Evolutionary conservation across 1,140 invertebrate species (phyloP).

Genomic region (Zophobas morio): DNA sequence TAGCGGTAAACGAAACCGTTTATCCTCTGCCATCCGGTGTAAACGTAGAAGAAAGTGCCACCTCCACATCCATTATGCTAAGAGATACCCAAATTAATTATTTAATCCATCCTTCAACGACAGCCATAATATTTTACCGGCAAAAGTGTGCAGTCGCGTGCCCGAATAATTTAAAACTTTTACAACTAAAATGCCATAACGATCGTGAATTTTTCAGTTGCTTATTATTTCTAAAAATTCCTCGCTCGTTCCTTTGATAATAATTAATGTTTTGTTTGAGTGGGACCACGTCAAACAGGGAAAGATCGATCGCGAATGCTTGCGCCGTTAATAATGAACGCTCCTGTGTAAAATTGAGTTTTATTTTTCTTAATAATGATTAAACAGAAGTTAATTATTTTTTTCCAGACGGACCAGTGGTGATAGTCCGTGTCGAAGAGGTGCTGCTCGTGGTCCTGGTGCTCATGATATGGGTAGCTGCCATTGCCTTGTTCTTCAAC

Average conservation of each 20-base stretch:
- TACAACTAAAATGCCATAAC: conserved; percentile 1
- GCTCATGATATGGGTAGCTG: conserved; percentile 82
- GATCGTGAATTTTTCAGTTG: conserved; percentile 14
- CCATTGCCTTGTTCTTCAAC: conserved; percentile 86
- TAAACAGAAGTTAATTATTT: background rate
- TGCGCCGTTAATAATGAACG: background rate
- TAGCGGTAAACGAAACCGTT: conserved; percentile 29
- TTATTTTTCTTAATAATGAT: too few relatives aligned
- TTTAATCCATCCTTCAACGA: conserved; percentile 21
- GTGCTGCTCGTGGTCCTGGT: conserved; percentile 83
- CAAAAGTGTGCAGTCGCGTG: conserved; percentile 1
- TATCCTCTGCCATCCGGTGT: conserved; percentile 11
- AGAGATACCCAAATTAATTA: conserved; percentile 20
- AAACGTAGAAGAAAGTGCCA: background rate
- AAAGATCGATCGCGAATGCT: background rate
- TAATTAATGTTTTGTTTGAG: conserved; percentile 3
- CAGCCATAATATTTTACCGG: conserved; percentile 6
- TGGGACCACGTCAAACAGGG: background rate
- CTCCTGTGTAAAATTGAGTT: too few relatives aligned
- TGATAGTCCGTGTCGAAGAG: conserved; percentile 82
- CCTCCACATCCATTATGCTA: conserved; percentile 9
- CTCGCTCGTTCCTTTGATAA: background rate
- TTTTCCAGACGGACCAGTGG: conserved; percentile 70
- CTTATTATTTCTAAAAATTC: conserved; percentile 1
- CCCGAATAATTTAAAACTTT: conserved; percentile 15